Percentiles rank a stretch among this genome's conserved stretches.
These are phyloP conservation scores for Pomatorhinus ruficollis DNA, from an alignment of 2,113 vertebrate genomes.

Conservation along the genomic window DNA sequence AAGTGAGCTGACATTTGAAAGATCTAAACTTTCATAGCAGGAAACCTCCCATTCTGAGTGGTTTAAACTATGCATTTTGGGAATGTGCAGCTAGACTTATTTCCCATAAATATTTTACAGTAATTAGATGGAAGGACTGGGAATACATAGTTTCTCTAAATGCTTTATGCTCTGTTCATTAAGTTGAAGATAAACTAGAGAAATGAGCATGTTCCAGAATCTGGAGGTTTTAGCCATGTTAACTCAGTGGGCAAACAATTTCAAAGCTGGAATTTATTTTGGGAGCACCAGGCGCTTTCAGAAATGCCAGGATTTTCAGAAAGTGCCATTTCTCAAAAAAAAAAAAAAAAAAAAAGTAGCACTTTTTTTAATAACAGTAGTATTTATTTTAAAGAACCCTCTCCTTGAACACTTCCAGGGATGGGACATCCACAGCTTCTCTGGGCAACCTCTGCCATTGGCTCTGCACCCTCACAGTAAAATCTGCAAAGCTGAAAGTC, in stretches of 20 bases:
- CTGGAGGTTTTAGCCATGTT: constrained; percentile 16
- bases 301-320: constrained; percentile 12
- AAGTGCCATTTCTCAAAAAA: not conserved
- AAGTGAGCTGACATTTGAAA: not conserved
- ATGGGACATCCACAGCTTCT: not conserved
- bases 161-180: not conserved
- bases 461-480: not conserved
- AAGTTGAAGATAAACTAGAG: constrained; percentile 6
- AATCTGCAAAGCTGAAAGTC: not conserved
- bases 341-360: not conserved
- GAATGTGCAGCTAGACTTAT: not conserved
- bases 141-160: constrained; percentile 6
- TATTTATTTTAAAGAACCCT: not conserved
- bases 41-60: not conserved
- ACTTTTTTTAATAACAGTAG: not conserved
- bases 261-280: constrained; percentile 8
- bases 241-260: constrained; percentile 35
- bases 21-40: not conserved
- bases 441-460: not conserved
- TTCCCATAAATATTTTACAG: not conserved
- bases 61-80: not conserved
- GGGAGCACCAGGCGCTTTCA: constrained; percentile 13
- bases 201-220: not conserved
- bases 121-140: not conserved
- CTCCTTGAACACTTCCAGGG: not conserved